Conservation (phyloP, 2,797 vertebrate genomes). For the Apogon talboti region DNA sequence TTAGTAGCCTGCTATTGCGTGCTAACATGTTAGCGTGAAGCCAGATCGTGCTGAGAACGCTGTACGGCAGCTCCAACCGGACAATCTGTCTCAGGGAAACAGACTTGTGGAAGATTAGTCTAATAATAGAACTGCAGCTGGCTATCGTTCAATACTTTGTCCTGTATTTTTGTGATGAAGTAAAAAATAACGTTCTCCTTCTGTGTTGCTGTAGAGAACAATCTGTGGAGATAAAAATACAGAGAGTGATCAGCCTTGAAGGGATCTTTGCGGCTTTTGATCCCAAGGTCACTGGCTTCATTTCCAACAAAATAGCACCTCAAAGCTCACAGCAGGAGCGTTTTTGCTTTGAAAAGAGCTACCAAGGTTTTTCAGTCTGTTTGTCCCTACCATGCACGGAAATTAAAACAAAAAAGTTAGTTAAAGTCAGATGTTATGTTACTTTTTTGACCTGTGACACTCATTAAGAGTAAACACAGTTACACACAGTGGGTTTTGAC, state of each 20-base stretch:
- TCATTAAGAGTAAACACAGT: constrained; percentile 18
- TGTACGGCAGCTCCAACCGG: neutral
- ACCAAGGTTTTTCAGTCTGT: constrained; percentile 48
- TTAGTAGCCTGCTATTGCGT: neutral
- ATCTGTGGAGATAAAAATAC: constrained; percentile 50
- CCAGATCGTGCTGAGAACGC: neutral
- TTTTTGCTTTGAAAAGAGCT: constrained; percentile 51
- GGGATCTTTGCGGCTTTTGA: constrained; percentile 28
- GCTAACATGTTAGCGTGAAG: neutral
- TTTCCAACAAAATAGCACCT: constrained; percentile 47
- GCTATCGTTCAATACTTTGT: constrained; percentile 21
- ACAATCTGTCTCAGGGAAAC: constrained; percentile 20
- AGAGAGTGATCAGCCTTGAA: constrained; percentile 56
- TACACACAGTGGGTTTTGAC: constrained; percentile 5
- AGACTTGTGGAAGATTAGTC: constrained; percentile 23
- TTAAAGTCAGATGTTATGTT: constrained; percentile 12
- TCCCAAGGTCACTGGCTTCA: constrained; percentile 43
- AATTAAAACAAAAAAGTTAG: constrained; percentile 42
- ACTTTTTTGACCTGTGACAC: constrained; percentile 4
- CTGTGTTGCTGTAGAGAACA: constrained; percentile 24
- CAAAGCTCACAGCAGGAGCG: constrained; percentile 40
- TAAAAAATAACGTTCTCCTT: constrained; percentile 11
- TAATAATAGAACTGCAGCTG: constrained; percentile 32
- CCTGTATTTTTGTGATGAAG: constrained; percentile 18
- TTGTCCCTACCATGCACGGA: constrained; percentile 51